phyloP scores from a whole-genome alignment of 2,797 vertebrate genomes.

The Mormyrus proboscirostris region DNA sequence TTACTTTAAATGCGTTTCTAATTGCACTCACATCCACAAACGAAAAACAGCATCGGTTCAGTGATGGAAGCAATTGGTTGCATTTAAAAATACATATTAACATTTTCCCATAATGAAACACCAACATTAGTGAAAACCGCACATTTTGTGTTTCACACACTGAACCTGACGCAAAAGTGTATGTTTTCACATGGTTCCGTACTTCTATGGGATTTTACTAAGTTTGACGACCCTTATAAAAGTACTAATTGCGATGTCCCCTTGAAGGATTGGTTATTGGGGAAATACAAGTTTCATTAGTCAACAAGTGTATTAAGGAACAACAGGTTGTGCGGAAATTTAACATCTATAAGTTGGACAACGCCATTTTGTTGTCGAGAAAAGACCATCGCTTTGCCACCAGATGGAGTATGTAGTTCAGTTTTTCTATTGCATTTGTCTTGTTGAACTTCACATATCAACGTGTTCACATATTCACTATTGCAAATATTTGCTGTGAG shows the following conservation, averaged over 20 bases:
- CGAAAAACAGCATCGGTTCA: not conserved
- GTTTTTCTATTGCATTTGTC: not conserved
- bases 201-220: not conserved
- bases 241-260: not conserved
- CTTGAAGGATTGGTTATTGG: not conserved
- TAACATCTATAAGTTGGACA: not conserved
- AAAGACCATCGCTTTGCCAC: not conserved
- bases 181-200: not conserved
- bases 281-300: not conserved
- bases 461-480: not conserved
- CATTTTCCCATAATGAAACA: not conserved
- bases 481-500: not conserved
- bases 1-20: not conserved
- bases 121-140: not conserved
- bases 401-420: conserved; percentile 15
- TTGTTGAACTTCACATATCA: not conserved
- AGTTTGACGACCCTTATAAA: not conserved
- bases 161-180: not conserved
- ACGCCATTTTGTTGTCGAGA: not conserved
- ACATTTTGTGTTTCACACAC: not conserved
- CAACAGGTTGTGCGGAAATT: not conserved
- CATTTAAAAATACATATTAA: not conserved
- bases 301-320: not conserved
- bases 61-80: not conserved
- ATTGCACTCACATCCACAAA: not conserved